Evolutionary conservation across 2,888 invertebrate species (phyloP).

Genomic region (Parnassius glacialis): DNA sequence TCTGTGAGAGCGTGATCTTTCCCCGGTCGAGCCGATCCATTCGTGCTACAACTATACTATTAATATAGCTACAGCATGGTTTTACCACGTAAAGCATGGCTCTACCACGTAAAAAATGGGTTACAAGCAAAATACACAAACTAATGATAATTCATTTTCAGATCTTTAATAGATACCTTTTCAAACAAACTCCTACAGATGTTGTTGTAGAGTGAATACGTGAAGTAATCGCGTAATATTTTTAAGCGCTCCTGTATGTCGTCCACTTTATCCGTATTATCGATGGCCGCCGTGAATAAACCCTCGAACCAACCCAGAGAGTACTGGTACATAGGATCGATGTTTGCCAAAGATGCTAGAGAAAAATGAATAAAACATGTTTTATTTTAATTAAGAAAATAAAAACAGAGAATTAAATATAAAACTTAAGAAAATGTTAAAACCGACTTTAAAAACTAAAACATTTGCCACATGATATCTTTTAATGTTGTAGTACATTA

Average conservation of each 20-base stretch:
- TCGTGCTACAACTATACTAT: too few relatives aligned
- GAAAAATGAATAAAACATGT: background rate
- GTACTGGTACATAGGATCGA: conserved; percentile 99
- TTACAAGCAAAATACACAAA: background rate
- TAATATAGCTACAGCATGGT: too few relatives aligned
- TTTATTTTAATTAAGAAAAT: background rate
- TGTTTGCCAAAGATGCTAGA: conserved; percentile 90
- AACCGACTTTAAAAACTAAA: too few relatives aligned
- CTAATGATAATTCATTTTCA: background rate
- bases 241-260: conserved; percentile 86
- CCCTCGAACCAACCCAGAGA: conserved; percentile 96
- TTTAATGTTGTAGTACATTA: too few relatives aligned
- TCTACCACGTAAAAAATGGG: too few relatives aligned
- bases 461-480: too few relatives aligned
- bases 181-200: conserved; percentile 97
- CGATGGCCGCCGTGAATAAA: conserved; percentile 91
- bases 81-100: too few relatives aligned
- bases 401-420: too few relatives aligned
- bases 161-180: conserved; percentile 78
- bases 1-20: too few relatives aligned
- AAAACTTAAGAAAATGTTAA: too few relatives aligned
- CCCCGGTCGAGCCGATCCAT: too few relatives aligned
- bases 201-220: conserved; percentile 93
- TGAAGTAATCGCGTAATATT: conserved; percentile 90
- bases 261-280: conserved; percentile 92